Evolutionary conservation across 1,140 invertebrate species (phyloP).

Genomic region (Pteromalus puparum): DNA sequence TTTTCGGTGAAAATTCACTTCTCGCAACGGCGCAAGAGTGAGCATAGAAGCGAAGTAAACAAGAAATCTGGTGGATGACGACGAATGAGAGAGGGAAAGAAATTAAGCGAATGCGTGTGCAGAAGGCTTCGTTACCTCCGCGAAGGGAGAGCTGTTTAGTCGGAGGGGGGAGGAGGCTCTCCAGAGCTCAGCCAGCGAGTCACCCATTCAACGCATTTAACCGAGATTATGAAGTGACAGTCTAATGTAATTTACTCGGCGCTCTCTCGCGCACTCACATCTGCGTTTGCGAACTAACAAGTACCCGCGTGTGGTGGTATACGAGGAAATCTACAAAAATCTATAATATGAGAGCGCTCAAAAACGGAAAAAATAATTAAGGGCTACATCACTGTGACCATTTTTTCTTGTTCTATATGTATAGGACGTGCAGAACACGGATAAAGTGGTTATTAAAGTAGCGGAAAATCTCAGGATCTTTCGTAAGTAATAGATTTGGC

Average conservation of each 20-base stretch:
- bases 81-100: slow-evolving; percentile 2
- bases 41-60: neutral
- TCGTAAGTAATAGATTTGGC: too few relatives aligned
- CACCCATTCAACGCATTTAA: slow-evolving; percentile 29
- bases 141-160: slow-evolving; percentile 10
- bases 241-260: slow-evolving; percentile 19
- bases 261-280: neutral
- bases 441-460: too few relatives aligned
- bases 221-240: slow-evolving; percentile 39
- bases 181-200: slow-evolving; percentile 11
- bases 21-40: neutral
- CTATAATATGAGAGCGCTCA: too few relatives aligned
- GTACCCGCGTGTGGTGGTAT: too few relatives aligned
- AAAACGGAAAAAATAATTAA: too few relatives aligned
- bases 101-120: neutral
- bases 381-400: too few relatives aligned
- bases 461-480: too few relatives aligned
- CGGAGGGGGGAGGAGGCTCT: neutral
- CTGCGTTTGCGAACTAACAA: neutral
- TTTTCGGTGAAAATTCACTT: too few relatives aligned
- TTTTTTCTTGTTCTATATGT: too few relatives aligned
- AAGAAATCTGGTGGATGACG: neutral
- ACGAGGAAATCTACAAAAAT: too few relatives aligned
- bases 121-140: slow-evolving; percentile 2
- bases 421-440: too few relatives aligned